Evolutionary conservation across 2,888 invertebrate genomes (phyloP).

Genomic region (Lycia hirtaria): DNA sequence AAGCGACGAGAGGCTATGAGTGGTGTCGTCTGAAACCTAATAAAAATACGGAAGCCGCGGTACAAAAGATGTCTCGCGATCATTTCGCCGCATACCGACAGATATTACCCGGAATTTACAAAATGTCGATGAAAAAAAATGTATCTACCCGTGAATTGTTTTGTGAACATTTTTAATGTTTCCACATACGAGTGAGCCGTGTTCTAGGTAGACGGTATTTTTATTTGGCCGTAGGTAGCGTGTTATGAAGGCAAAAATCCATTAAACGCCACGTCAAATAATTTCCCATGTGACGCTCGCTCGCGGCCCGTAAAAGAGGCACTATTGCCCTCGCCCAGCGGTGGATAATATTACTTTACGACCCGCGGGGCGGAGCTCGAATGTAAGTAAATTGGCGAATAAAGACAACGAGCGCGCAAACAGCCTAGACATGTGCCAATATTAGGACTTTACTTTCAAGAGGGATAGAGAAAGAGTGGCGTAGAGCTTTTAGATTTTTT

Average conservation of each 20-base stretch:
- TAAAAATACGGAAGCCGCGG: slow-evolving; percentile 38
- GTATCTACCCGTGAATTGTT: slow-evolving; percentile 20
- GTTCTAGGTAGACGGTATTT: slow-evolving; percentile 64
- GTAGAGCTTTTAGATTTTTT: background rate
- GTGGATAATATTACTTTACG: slow-evolving; percentile 84
- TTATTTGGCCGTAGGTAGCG: slow-evolving; percentile 80
- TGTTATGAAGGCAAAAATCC: slow-evolving; percentile 85
- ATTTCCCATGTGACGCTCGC: slow-evolving; percentile 84
- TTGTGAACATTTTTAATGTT: slow-evolving; percentile 46
- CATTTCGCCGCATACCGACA: slow-evolving; percentile 26
- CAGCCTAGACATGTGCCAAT: slow-evolving; percentile 27
- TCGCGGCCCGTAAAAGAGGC: slow-evolving; percentile 84
- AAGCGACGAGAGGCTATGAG: slow-evolving; percentile 32
- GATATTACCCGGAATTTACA: slow-evolving; percentile 29
- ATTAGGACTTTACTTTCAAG: slow-evolving; percentile 23
- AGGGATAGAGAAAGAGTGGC: background rate
- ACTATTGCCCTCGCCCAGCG: slow-evolving; percentile 82
- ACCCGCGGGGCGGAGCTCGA: slow-evolving; percentile 76
- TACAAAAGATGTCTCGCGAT: slow-evolving; percentile 37
- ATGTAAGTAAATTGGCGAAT: slow-evolving; percentile 84
- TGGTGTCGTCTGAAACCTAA: slow-evolving; percentile 37
- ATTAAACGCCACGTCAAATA: slow-evolving; percentile 85
- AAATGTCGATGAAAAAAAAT: slow-evolving; percentile 4
- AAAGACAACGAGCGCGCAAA: slow-evolving; percentile 71
- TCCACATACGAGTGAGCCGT: slow-evolving; percentile 50